A percentile compares a stretch with the other conserved stretches of the same genome.
Conservation (phyloP, 2,888 invertebrate genomes). For the Adelphocoris suturalis region DNA sequence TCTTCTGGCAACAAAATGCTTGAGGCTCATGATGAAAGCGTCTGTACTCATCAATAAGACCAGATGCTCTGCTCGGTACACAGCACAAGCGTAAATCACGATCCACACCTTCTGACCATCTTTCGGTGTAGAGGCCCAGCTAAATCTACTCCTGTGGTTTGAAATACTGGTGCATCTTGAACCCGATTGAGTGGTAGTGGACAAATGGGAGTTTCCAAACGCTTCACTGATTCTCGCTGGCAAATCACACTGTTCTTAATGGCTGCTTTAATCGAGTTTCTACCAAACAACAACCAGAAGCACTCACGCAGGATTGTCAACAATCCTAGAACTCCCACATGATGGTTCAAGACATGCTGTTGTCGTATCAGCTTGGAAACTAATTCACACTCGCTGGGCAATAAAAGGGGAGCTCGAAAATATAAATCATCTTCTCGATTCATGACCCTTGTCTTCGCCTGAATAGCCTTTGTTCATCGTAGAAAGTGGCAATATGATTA, state of each 20-base stretch:
- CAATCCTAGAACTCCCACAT: constrained; percentile 3
- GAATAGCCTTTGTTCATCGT: constrained; percentile 34
- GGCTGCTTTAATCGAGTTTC: constrained; percentile 21
- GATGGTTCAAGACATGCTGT: constrained; percentile 21
- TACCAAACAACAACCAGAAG: constrained; percentile 27
- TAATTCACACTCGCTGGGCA: constrained; percentile 9
- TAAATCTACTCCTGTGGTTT: constrained; percentile 24
- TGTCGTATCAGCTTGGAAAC: constrained; percentile 31
- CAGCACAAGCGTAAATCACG: constrained; percentile 28
- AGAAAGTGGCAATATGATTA: constrained; percentile 13
- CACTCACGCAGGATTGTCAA: constrained; percentile 1
- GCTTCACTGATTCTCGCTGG: constrained; percentile 32
- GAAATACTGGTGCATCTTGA: background rate
- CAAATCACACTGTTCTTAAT: constrained; percentile 35
- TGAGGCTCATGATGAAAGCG: constrained; percentile 22
- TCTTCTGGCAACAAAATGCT: constrained; percentile 28
- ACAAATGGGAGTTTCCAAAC: constrained; percentile 23
- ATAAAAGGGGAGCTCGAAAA: constrained; percentile 30
- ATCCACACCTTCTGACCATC: constrained; percentile 11
- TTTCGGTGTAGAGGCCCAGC: constrained; percentile 6
- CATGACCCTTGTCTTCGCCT: constrained; percentile 19
- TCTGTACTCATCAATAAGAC: background rate
- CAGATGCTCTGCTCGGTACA: constrained; percentile 45
- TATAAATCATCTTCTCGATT: constrained; percentile 36
- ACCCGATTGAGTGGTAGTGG: constrained; percentile 16